These are phyloP conservation scores for Listronotus oregonensis DNA, from an alignment of 1,140 invertebrate genomes.

Conservation along the genomic window DNA sequence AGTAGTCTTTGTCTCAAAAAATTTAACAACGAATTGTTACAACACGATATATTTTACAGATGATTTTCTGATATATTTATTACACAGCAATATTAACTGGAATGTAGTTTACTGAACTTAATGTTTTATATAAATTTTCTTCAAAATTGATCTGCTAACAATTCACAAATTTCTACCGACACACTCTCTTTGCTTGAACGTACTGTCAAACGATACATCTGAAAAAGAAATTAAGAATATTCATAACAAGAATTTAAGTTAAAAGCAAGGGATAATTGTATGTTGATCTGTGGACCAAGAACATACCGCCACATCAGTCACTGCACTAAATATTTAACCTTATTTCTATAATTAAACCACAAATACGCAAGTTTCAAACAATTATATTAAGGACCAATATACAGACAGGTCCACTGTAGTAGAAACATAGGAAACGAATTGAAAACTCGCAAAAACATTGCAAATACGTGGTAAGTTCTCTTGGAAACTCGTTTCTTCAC, in stretches of 20 bases:
- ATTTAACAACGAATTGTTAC: constrained; percentile 31
- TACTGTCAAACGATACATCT: constrained; percentile 98
- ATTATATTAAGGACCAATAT: too few relatives aligned
- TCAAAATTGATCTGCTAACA: constrained; percentile 90
- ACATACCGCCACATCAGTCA: too few relatives aligned
- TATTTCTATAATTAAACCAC: too few relatives aligned
- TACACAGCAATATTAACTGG: constrained; percentile 36
- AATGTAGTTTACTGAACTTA: constrained; percentile 23
- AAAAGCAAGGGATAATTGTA: constrained; percentile 7
- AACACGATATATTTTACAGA: constrained; percentile 34
- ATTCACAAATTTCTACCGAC: constrained; percentile 86
- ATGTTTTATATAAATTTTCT: constrained; percentile 13
- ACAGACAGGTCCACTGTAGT: too few relatives aligned
- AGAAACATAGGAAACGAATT: too few relatives aligned
- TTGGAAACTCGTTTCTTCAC: too few relatives aligned
- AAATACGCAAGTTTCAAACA: too few relatives aligned
- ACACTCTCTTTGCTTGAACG: constrained; percentile 95
- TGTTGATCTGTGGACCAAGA: too few relatives aligned
- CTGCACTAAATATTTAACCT: too few relatives aligned
- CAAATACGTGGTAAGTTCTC: too few relatives aligned
- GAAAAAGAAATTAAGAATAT: constrained; percentile 52
- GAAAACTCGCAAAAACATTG: too few relatives aligned
- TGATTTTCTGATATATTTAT: constrained; percentile 34
- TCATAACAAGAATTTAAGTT: constrained; percentile 10
- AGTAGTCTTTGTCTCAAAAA: constrained; percentile 36